Conservation (phyloP, 2,113 vertebrate genomes). For the Myotis davidii region DNA sequence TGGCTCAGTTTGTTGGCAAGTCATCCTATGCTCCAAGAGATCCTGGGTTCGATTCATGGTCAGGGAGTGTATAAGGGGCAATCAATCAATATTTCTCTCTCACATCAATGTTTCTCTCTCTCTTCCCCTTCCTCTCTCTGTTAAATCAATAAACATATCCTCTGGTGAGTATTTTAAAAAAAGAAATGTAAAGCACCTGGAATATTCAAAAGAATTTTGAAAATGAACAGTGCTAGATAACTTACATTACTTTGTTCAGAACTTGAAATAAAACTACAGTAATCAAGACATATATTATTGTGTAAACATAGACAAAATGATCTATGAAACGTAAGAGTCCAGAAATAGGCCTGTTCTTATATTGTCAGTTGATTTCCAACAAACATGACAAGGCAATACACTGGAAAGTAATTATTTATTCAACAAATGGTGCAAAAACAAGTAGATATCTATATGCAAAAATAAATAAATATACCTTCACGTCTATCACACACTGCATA, state of each 20-base stretch:
- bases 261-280: not conserved
- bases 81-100: too few relatives aligned
- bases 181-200: not conserved
- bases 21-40: too few relatives aligned
- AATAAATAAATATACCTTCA: not conserved
- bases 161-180: too few relatives aligned
- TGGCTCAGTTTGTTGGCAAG: too few relatives aligned
- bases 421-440: not conserved
- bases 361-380: not conserved
- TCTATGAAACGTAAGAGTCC: not conserved
- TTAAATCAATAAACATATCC: too few relatives aligned
- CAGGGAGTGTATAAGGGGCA: too few relatives aligned
- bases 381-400: not conserved
- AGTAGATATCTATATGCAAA: not conserved
- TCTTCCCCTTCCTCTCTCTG: too few relatives aligned
- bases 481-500: not conserved
- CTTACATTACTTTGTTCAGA: not conserved
- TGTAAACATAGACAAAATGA: not conserved
- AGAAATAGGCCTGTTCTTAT: not conserved
- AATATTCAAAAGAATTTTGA: not conserved
- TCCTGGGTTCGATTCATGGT: too few relatives aligned
- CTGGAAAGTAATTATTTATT: not conserved
- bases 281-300: not conserved
- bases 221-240: not conserved
- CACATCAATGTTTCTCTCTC: too few relatives aligned